Evolutionary conservation across 2,113 vertebrate species (phyloP).

Genomic region (Larimichthys polyactis): DNA sequence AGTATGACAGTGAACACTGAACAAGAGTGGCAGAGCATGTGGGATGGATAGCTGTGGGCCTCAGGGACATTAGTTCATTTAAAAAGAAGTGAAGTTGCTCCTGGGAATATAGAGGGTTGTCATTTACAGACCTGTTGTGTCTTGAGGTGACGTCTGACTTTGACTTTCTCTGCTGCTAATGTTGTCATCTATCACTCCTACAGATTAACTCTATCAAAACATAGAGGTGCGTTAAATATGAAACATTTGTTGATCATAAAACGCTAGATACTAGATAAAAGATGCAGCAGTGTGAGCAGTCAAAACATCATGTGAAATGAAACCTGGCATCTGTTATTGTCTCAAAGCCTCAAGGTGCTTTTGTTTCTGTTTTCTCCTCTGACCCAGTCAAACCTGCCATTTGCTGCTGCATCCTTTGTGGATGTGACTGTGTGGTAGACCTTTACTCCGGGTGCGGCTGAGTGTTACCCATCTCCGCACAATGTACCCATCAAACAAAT

Average conservation of each 20-base stretch:
- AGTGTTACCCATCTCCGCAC: constrained; percentile 44
- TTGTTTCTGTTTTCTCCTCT: constrained; percentile 27
- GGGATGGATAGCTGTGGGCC: constrained; percentile 41
- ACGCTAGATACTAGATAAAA: neutral
- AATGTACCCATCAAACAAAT: constrained; percentile 67
- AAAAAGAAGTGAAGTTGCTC: constrained; percentile 37
- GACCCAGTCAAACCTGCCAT: constrained; percentile 29
- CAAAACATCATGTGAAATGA: constrained; percentile 31
- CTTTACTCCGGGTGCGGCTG: constrained; percentile 46
- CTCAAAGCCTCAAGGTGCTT: constrained; percentile 23
- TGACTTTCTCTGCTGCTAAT: constrained; percentile 12
- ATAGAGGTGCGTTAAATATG: neutral
- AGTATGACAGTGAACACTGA: constrained; percentile 30
- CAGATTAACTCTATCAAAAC: neutral
- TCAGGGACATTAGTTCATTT: constrained; percentile 52
- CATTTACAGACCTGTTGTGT: constrained; percentile 25
- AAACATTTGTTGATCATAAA: neutral
- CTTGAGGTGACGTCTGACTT: neutral
- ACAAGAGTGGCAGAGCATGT: constrained; percentile 49
- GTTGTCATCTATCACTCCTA: neutral
- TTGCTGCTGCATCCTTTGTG: constrained; percentile 15
- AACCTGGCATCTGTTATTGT: constrained; percentile 37
- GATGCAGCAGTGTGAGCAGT: neutral
- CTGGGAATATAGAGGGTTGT: constrained; percentile 3
- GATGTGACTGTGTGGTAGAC: constrained; percentile 18